Base-by-base conservation (phyloP, 2,888 invertebrate species). In the Lasioglossum malachurum region DNA sequence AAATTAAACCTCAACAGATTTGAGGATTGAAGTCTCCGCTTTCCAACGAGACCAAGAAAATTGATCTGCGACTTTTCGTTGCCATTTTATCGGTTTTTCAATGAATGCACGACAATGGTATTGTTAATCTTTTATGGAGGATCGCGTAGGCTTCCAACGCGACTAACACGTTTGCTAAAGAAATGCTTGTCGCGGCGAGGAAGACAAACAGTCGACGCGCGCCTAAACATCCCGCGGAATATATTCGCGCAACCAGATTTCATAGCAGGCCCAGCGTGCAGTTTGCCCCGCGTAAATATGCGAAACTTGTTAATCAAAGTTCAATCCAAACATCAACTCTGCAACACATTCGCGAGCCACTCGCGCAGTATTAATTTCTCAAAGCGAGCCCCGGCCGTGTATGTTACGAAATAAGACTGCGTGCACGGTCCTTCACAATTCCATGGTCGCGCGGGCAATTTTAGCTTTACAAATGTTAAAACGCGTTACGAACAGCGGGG, bases 281-380 rank as follows among this genome's bases (percentile, higher is more conserved):
- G 69, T 78, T 78, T 78, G 53, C 38, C n/a, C 10, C 19, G 38
- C n/a, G 77, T 69, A 78, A 78, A 78, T 69, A 78, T 78, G 35
- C 38, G 69, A 69, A 78, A 78, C 77, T 78, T 69, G 77, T 38
- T 78, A 69, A 78, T 78, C 53, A 78, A 69, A 78, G 77, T 69
- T 69, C 64, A 78, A 67, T 38, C 23, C 77, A 78, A 78, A 78
- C 53, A 53, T 69, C 53, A 49, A 69, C 27, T 19, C 49, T 1
- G 53, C 69, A 69, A 69, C 53, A 53, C 46, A 49, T 77, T 69
- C 77, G 67, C 67, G n/a, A n/a, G 35, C 38, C 69, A 8, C 69
- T 49, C n/a, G 67, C n/a, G 35, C 49, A 10, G 27, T 49, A 77
- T 69, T 77, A 77, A 77, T 77, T 69, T 69, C 69, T 69, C 69